Base-by-base conservation (phyloP, 2,113 vertebrate genomes). In the Eleginops maclovinus region DNA sequence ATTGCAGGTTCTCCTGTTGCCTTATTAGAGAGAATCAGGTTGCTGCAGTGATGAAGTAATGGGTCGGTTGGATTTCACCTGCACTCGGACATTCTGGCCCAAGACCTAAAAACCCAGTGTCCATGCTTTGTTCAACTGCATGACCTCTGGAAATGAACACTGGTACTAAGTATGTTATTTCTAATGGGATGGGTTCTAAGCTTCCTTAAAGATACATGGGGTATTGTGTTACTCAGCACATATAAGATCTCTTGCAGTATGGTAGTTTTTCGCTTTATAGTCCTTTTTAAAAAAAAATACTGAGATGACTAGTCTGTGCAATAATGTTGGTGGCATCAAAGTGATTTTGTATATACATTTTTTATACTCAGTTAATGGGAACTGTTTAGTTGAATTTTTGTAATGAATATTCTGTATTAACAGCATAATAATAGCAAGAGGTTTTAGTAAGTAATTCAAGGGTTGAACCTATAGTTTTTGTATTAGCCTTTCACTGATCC, bases 1-100 rank as follows among this genome's bases (percentile, higher is more conserved):
- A 91, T 91, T 91, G 81, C 90, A 93, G 92, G 79, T 75, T 94
- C 93, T 95, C 92, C 44, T 81, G 88, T 95, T 94, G 78, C 94
- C 90, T 90, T 94, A 91, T 87, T 92, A 82, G 84, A 83, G 81
- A 80, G 93, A 93, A 74, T 94, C 89, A 14, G 81, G 89, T 94
- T 94, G 80, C 93, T 63, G 71, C 58, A 72, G 61, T 66, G 75
- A 85, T 92, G 85, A 90, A 83, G 88, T 92, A 90, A 90, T 53
- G 49, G 74, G 85, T 53, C 81, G 80, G 89, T 79, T 89, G 84
- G 90, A 92, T 93, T 92, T 93, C 92, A 92, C 73, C 79, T 75
- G 56, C 66, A 76, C 69, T 75, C 1, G 41, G 47, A 84, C 72
- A 31, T 81, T 77, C 73, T 79, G 65, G 70, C 53, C 75, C 55